Conservation (phyloP, 2,888 invertebrate species). For the Scaptomyza polygonia region DNA sequence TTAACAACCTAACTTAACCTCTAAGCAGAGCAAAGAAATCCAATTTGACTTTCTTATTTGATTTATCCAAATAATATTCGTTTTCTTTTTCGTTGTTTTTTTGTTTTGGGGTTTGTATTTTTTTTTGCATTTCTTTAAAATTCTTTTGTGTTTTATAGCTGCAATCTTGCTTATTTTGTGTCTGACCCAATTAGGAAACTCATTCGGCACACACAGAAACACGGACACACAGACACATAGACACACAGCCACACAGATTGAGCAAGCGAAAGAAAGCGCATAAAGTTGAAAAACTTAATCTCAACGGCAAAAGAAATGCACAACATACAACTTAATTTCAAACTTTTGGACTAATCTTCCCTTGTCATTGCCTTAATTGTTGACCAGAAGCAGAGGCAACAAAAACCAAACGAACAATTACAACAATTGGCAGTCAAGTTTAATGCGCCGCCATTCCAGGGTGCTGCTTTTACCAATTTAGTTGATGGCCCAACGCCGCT, state of each 20-base stretch:
- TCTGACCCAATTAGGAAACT: constrained; percentile 50
- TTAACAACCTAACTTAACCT: not conserved
- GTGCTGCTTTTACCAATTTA: constrained; percentile 59
- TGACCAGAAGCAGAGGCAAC: constrained; percentile 59
- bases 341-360: constrained; percentile 74
- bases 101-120: not conserved
- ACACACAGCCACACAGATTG: not conserved
- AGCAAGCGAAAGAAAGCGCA: constrained; percentile 7
- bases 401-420: constrained; percentile 14
- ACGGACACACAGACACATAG: no score
- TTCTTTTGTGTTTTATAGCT: constrained; percentile 32
- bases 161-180: constrained; percentile 32
- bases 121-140: not conserved
- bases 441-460: constrained; percentile 43
- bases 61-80: constrained; percentile 37
- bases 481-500: constrained; percentile 68
- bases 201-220: constrained; percentile 25
- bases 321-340: constrained; percentile 72
- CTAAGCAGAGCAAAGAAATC: constrained; percentile 18
- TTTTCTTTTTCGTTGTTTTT: constrained; percentile 15
- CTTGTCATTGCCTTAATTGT: constrained; percentile 76
- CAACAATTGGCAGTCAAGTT: constrained; percentile 63
- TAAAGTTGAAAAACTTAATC: constrained; percentile 58
- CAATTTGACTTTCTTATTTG: constrained; percentile 44
- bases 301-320: constrained; percentile 33